Evolutionary conservation across 2,888 invertebrate species (phyloP), one percentile per base, ranked within the genome.

Genomic region (Andrena fulva): DNA sequence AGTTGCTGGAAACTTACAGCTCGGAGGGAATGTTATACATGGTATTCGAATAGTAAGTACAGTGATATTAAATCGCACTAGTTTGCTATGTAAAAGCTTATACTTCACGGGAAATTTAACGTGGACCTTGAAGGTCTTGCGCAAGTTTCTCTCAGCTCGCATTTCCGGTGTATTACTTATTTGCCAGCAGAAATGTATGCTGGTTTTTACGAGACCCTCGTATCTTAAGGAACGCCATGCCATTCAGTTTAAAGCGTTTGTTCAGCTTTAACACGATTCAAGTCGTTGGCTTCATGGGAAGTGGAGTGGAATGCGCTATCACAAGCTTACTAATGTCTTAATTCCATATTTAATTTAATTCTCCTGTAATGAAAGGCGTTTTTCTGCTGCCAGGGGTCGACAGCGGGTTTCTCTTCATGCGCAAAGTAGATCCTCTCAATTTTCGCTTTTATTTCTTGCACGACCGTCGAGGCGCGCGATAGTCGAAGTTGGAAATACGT

Each of bases 1-100:
- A 99, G 94, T 96, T 99, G 74, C 95, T 99, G 90, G 99, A 99
- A 95, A 99, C 99, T 0, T 99, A 99, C 96, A 99, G 99, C 93
- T 99, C 99, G 5, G 99, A 99, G 94, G 99, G 99, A 91, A 98
- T 99, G 98, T 96, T 99, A 29, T 99, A 99, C 94, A 99, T 99
- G 99, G 99, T 99, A 86, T 99, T 99, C 95, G 99, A 99, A 96
- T 99, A 98, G 99, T 99, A 95, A 98, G 99, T 97, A 94, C 83
- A 48, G 10, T 4, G 1, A 54, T 48, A 42, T 27, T 31, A 54
- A 73, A 62, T 10, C 52, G 2, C 2, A 63, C 56, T 56, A 20
- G 72, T 67, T 54, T 2, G 31, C 33, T 31, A 33, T 31, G n/a
- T 8, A 54, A 35, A 0, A 20, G 2, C n/a, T 16, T 16, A 7